Percentiles rank a stretch among this genome's conserved stretches.
phyloP scores from a whole-genome alignment of 2,888 invertebrate species.

The Hirtodrosophila histrioides region DNA sequence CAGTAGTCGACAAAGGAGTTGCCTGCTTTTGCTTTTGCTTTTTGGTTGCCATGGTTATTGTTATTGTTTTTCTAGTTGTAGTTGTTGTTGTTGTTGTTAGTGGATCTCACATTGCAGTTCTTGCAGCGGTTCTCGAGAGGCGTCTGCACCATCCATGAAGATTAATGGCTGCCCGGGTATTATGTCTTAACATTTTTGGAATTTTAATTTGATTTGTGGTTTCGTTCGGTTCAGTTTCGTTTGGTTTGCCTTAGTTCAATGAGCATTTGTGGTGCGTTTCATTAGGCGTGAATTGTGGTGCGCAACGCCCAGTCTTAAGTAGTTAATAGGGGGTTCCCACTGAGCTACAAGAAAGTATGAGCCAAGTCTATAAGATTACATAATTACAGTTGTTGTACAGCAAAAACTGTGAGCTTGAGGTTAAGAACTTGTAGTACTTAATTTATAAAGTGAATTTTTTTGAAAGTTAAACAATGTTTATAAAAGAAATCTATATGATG shows the following conservation, averaged over 20 bases:
- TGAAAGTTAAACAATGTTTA: not conserved
- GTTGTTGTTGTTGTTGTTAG: conserved; percentile 6
- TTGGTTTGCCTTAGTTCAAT: conserved; percentile 43
- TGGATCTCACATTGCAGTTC: conserved; percentile 49
- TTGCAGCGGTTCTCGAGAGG: conserved; percentile 48
- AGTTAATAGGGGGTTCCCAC: conserved; percentile 58
- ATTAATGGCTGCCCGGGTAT: conserved; percentile 42
- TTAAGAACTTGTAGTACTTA: not conserved
- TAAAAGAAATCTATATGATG: no score
- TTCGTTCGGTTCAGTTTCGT: conserved; percentile 44
- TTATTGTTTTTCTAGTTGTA: conserved; percentile 19
- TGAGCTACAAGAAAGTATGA: not conserved
- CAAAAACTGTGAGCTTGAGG: not conserved
- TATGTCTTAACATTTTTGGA: conserved; percentile 58
- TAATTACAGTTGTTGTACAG: conserved; percentile 47
- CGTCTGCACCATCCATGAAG: conserved; percentile 32
- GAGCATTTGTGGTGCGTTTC: conserved; percentile 54
- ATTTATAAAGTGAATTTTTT: not conserved
- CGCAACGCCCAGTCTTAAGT: conserved; percentile 63
- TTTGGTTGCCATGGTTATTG: conserved; percentile 28
- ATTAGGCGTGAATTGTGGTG: conserved; percentile 68
- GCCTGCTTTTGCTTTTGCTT: conserved; percentile 19
- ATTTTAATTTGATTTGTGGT: conserved; percentile 76
- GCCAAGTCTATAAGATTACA: conserved; percentile 30
- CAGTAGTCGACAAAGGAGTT: conserved; percentile 49